Evolutionary conservation across 2,113 vertebrate genomes (phyloP).

Genomic region (Danionella cerebrum): DNA sequence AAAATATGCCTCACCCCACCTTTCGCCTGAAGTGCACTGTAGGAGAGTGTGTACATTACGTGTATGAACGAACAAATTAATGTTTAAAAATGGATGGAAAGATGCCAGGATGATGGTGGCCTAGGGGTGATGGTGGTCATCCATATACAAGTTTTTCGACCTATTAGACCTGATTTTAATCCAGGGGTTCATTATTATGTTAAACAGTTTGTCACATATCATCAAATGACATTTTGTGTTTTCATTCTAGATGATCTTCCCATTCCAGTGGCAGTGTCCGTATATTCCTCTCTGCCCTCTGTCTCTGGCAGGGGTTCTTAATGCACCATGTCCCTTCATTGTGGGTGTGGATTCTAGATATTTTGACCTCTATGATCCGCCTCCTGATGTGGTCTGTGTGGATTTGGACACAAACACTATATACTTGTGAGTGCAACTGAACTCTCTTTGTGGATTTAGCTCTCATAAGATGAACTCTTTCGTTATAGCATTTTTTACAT

Average conservation of each 20-base stretch:
- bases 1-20: no score
- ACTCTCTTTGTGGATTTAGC: background rate
- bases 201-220: no score
- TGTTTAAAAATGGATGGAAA: no score
- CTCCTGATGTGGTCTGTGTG: conserved; percentile 91
- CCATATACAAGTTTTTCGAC: no score
- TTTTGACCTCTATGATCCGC: conserved; percentile 96
- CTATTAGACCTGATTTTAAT: no score
- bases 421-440: conserved; percentile 75
- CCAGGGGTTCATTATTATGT: no score
- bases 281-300: conserved; percentile 96
- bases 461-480: background rate
- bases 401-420: conserved; percentile 97
- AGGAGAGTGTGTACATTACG: no score
- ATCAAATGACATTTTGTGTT: no score
- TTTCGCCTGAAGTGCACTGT: no score
- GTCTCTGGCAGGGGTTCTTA: conserved; percentile 87
- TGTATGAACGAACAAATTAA: no score
- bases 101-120: no score
- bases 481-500: background rate
- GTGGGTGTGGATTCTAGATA: conserved; percentile 97
- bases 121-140: no score
- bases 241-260: conserved; percentile 88
- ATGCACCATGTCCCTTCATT: conserved; percentile 89
- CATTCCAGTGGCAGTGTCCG: conserved; percentile 98